Conservation (phyloP, 2,888 invertebrate species). For the Lycophotia porphyrea region DNA sequence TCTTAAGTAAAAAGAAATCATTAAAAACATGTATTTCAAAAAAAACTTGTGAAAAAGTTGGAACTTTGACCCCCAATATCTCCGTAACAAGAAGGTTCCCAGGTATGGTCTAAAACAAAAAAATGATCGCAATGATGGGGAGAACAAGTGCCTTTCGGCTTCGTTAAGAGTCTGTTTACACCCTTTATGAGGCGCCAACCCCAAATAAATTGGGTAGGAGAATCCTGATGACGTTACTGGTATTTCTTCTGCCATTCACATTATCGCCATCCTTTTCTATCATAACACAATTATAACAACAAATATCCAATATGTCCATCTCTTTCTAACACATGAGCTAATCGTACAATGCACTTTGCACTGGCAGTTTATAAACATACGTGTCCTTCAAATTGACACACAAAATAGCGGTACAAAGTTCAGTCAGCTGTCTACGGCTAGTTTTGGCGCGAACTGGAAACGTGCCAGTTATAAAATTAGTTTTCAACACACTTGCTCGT, state of each 20-base stretch:
- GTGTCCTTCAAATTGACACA: conserved; percentile 50
- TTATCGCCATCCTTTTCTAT: not conserved
- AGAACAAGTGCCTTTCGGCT: no score
- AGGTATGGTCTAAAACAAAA: no score
- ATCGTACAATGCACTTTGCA: conserved; percentile 52
- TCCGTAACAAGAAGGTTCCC: no score
- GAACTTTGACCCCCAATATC: no score
- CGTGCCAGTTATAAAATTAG: conserved; percentile 31
- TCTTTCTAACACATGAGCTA: conserved; percentile 26
- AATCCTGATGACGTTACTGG: not conserved
- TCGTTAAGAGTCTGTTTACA: no score
- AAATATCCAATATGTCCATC: not conserved
- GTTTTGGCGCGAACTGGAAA: conserved; percentile 55
- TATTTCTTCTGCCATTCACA: not conserved
- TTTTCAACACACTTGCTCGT: no score
- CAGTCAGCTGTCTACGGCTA: conserved; percentile 18
- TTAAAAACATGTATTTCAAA: no score
- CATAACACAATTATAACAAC: not conserved
- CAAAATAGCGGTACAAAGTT: conserved; percentile 55
- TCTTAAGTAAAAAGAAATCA: no score
- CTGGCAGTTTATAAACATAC: conserved; percentile 60
- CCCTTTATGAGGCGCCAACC: no score
- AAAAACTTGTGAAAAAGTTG: no score
- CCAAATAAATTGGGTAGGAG: not conserved
- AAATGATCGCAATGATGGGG: no score